Conservation (phyloP, 2,888 invertebrate genomes). For the Trachelus stipa region DNA sequence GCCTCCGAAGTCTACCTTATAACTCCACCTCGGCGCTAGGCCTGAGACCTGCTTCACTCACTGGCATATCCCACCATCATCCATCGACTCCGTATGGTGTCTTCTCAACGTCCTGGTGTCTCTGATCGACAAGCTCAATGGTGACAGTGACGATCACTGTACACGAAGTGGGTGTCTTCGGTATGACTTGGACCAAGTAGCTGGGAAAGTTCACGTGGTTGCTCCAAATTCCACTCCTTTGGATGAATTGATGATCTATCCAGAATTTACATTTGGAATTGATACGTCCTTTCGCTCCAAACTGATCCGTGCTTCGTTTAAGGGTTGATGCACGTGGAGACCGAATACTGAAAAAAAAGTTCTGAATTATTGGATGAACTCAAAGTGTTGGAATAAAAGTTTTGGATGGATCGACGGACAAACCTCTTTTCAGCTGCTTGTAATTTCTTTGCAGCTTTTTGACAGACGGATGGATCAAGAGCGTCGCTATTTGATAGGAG, state of each 20-base stretch:
- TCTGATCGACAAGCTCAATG: neutral
- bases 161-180: neutral
- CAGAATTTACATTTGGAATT: neutral
- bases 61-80: neutral
- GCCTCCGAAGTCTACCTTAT: neutral
- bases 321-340: neutral
- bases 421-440: neutral
- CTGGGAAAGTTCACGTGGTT: neutral
- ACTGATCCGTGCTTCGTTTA: neutral
- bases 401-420: neutral
- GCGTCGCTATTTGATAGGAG: constrained; percentile 26
- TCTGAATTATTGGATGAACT: neutral
- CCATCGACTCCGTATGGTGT: neutral
- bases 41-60: neutral
- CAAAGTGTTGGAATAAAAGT: neutral
- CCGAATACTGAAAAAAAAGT: neutral
- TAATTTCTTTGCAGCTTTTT: constrained; percentile 8
- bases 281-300: neutral
- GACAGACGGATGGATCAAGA: constrained; percentile 25
- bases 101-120: neutral
- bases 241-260: neutral
- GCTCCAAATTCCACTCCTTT: neutral
- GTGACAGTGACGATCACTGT: neutral
- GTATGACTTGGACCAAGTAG: neutral
- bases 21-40: neutral